phyloP scores from a whole-genome alignment of 2,888 invertebrate genomes.

The Chydorus sphaericus region DNA sequence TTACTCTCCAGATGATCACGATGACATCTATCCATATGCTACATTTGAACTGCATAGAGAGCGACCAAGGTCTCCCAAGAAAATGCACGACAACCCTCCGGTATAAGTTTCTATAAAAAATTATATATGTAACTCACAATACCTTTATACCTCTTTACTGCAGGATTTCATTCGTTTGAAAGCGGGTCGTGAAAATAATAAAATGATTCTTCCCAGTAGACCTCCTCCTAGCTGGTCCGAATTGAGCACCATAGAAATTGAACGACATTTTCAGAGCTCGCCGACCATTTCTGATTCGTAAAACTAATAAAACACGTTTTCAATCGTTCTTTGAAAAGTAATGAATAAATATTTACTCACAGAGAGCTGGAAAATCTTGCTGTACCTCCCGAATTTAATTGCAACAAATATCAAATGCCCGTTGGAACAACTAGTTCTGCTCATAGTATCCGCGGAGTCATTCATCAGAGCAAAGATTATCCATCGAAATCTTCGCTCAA shows the following conservation, averaged over 20 bases:
- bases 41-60: constrained; percentile 17
- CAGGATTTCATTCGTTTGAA: neutral
- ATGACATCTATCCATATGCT: constrained; percentile 21
- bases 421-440: too few relatives aligned
- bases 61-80: neutral
- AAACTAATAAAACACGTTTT: neutral
- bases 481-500: neutral
- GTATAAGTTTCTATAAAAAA: neutral
- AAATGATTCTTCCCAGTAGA: neutral
- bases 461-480: neutral
- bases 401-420: neutral
- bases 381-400: neutral
- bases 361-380: neutral
- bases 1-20: constrained; percentile 18
- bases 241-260: constrained; percentile 11
- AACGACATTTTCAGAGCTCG: constrained; percentile 9
- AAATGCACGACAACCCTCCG: neutral
- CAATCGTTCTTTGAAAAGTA: neutral
- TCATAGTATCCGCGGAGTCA: neutral
- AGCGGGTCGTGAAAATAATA: neutral
- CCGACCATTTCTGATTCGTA: constrained; percentile 7
- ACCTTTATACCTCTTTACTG: neutral
- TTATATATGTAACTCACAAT: neutral
- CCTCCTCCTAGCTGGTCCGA: constrained; percentile 7
- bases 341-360: neutral